These are phyloP conservation scores for Eilema depressum DNA, from an alignment of 2,888 invertebrate species.

Conservation along the genomic window DNA sequence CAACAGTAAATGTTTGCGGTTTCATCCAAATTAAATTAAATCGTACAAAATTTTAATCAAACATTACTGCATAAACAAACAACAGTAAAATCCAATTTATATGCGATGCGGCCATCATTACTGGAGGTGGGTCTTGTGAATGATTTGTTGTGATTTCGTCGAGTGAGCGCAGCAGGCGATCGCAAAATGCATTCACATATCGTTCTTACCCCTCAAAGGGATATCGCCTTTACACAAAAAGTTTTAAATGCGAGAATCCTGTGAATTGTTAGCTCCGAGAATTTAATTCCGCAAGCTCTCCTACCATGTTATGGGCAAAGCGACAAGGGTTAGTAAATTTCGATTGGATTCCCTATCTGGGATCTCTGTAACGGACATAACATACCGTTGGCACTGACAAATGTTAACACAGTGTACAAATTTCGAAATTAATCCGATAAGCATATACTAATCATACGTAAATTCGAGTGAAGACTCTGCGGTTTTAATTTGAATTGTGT, in stretches of 20 bases:
- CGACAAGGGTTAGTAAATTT: conserved; percentile 85
- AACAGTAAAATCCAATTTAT: conserved; percentile 77
- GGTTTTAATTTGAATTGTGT: conserved; percentile 65
- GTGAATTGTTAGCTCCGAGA: conserved; percentile 54
- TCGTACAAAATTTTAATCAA: conserved; percentile 50
- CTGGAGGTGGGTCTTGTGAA: conserved; percentile 82
- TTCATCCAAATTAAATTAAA: conserved; percentile 47
- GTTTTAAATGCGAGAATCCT: conserved; percentile 60
- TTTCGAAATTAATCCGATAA: conserved; percentile 79
- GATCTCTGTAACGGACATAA: conserved; percentile 75
- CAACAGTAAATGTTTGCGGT: conserved; percentile 28
- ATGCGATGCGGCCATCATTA: conserved; percentile 82
- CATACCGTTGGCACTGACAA: conserved; percentile 77
- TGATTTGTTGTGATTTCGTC: conserved; percentile 86
- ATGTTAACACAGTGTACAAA: conserved; percentile 81
- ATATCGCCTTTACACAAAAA: conserved; percentile 59
- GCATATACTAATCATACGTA: conserved; percentile 66
- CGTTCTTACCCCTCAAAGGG: conserved; percentile 52
- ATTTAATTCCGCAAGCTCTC: conserved; percentile 83
- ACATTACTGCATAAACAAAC: conserved; percentile 70
- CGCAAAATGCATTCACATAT: conserved; percentile 80
- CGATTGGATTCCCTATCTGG: conserved; percentile 84
- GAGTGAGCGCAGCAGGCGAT: conserved; percentile 83
- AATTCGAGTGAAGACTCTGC: conserved; percentile 59
- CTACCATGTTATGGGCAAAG: conserved; percentile 82